Evolutionary conservation across 2,888 invertebrate genomes (phyloP).

Genomic region (Orthosia gothica): DNA sequence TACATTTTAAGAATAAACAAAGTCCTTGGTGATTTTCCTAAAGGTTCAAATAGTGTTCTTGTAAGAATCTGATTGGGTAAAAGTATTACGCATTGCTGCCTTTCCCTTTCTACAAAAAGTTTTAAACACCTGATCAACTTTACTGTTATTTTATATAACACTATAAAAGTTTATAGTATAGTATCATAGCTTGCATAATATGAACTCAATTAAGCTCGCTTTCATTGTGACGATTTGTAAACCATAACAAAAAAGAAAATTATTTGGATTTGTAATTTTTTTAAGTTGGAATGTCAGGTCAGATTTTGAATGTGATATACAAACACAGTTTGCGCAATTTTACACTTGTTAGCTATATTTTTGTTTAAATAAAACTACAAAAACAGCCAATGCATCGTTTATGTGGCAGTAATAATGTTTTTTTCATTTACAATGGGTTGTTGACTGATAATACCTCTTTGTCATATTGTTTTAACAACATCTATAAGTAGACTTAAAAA

Average conservation of each 20-base stretch:
- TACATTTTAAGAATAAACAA: background rate
- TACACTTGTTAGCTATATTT: background rate
- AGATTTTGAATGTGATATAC: background rate
- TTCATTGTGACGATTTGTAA: background rate
- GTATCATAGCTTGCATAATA: constrained; percentile 33
- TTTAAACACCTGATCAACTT: constrained; percentile 38
- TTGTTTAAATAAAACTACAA: no score
- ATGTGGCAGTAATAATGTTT: no score
- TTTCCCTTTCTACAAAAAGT: constrained; percentile 59
- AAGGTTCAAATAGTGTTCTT: constrained; percentile 5
- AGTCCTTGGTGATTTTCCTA: background rate
- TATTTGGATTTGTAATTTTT: no score
- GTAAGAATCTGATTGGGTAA: constrained; percentile 33
- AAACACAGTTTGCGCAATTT: background rate
- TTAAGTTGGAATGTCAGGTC: no score
- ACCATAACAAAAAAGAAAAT: no score
- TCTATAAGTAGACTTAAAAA: no score
- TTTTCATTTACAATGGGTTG: constrained; percentile 1
- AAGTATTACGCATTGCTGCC: constrained; percentile 35
- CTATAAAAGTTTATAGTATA: constrained; percentile 22
- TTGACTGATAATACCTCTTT: background rate
- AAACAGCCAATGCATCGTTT: no score
- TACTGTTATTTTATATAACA: constrained; percentile 33
- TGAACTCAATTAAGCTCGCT: constrained; percentile 1
- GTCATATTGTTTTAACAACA: background rate